phyloP scores from a whole-genome alignment of 2,888 invertebrate species.

The Drymonia ruficornis region DNA sequence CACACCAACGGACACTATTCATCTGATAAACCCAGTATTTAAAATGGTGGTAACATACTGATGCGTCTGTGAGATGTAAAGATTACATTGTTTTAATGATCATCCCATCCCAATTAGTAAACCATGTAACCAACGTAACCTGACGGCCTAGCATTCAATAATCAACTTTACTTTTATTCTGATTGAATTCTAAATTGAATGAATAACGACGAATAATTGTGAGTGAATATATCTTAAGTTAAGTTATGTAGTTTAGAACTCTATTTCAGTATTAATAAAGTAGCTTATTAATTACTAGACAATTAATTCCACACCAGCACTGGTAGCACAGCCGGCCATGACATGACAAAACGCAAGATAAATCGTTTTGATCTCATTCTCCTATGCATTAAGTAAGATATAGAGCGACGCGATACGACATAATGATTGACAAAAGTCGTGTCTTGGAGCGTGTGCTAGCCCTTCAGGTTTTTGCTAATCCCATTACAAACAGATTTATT shows the following conservation, averaged over 20 bases:
- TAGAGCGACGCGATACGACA: no score
- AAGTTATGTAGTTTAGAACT: neutral
- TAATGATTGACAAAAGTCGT: no score
- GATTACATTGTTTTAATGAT: slow-evolving; percentile 2
- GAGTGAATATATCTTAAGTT: neutral
- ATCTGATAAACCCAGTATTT: neutral
- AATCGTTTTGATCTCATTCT: no score
- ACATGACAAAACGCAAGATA: no score
- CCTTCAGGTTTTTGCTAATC: neutral
- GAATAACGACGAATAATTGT: no score
- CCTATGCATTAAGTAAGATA: no score
- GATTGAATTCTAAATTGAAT: neutral
- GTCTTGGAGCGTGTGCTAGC: no score
- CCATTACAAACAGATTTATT: slow-evolving; percentile 10
- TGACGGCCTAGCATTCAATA: neutral
- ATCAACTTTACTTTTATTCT: neutral
- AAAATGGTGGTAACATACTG: neutral
- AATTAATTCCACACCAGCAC: neutral
- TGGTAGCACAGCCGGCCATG: no score
- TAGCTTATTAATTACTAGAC: neutral
- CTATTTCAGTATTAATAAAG: neutral
- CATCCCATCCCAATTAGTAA: slow-evolving; percentile 25
- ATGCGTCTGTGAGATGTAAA: no score
- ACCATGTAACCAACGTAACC: neutral
- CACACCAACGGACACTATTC: no score